Base-by-base conservation (phyloP, 2,888 invertebrate species). In the Acleris emargana region DNA sequence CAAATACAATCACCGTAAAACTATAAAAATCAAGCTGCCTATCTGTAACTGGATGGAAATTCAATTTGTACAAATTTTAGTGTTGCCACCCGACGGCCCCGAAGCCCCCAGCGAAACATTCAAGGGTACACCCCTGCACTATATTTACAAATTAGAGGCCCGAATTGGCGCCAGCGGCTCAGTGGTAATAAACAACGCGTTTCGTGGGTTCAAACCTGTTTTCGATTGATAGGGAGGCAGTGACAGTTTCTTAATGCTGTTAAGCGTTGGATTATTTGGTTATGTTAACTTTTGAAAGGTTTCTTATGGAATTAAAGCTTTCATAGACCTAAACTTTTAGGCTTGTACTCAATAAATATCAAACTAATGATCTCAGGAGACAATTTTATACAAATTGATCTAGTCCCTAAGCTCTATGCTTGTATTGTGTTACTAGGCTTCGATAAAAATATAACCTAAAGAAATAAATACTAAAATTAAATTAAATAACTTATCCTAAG, bases 91-190 rank as follows among this genome's bases (percentile, higher is more conserved):
- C 17, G 25, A 7, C 22, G 42, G n/a, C 38, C 38, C 38, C 45
- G 13, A 20, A 32, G 64, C 57, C 66, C 66, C 66, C 16, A 32
- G 57, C 55, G 60, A 28, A 61, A 60, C 66, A 51, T 61, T 66
- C 45, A 55, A 71, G 68, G 72, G 72, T 67, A 71, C 72, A 74
- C 77, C 82, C 77, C 68, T 62, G 45, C 63, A 58, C 67, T 61
- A 68, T 81, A 83, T 84, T 82, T 83, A 85, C 84, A 81, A 88
- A 88, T 89, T 88, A 87, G 78, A 80, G 76, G 84, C 87, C 86
- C 82, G 83, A 86, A 87, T 81, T 75, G 76, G 22, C 75, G 70
- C 76, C 74, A 73, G 79, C 80, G 84, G 78, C 83, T 83, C 81
- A 78, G 76, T 82, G 82, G 82, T 78, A 76, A 87, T 89, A 88